These are phyloP conservation scores for Ceryle rudis DNA, from an alignment of 2,797 vertebrate genomes.

Conservation along the genomic window DNA sequence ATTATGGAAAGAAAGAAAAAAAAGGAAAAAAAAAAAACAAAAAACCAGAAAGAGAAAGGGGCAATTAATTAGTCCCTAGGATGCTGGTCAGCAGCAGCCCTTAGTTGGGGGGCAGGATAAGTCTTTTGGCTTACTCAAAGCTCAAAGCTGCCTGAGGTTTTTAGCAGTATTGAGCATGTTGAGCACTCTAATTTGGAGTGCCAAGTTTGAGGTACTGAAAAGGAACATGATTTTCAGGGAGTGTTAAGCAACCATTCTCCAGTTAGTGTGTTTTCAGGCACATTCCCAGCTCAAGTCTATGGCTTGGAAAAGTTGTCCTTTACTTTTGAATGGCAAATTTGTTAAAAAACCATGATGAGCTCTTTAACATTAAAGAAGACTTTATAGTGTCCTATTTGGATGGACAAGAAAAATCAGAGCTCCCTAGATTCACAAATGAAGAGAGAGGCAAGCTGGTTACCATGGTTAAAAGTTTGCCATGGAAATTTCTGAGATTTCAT, in stretches of 20 bases:
- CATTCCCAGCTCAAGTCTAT: neutral
- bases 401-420: neutral
- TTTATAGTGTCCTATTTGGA: neutral
- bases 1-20: accelerated
- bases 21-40: too few relatives aligned
- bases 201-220: neutral
- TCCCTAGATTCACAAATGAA: neutral
- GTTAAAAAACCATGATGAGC: neutral
- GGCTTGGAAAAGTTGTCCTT: neutral
- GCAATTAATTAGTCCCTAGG: neutral
- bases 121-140: neutral
- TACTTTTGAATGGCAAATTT: neutral
- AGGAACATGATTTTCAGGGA: neutral
- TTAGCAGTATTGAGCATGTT: neutral
- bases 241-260: neutral
- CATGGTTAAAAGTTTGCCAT: neutral
- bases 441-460: neutral
- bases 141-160: neutral
- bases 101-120: neutral
- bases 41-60: accelerated
- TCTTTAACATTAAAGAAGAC: neutral
- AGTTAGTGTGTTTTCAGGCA: neutral
- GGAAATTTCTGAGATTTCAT: neutral
- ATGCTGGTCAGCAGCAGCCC: neutral
- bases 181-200: neutral